These are phyloP conservation scores for Austrofundulus limnaeus DNA, from an alignment of 2,113 vertebrate species.

Conservation along the genomic window DNA sequence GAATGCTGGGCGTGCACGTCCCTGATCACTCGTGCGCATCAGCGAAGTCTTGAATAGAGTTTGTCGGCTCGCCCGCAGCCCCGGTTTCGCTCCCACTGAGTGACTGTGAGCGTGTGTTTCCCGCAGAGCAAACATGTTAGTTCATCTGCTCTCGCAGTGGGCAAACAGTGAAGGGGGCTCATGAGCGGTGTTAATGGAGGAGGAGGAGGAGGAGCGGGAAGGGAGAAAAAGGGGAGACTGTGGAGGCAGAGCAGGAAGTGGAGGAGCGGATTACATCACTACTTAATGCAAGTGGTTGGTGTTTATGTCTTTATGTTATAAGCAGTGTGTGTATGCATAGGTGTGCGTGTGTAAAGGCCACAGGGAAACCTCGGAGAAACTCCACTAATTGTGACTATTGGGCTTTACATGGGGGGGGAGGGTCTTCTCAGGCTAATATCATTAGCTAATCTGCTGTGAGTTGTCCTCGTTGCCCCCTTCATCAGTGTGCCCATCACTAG, in stretches of 20 bases:
- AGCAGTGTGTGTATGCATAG: neutral
- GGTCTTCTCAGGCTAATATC: constrained; percentile 77
- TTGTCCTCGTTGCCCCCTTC: constrained; percentile 74
- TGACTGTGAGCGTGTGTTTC: constrained; percentile 52
- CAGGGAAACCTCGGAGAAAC: constrained; percentile 69
- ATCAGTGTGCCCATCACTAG: constrained; percentile 53
- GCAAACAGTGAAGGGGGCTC: constrained; percentile 64
- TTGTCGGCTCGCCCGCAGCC: constrained; percentile 36
- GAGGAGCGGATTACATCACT: constrained; percentile 22
- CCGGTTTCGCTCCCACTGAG: constrained; percentile 46
- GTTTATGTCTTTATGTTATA: constrained; percentile 24
- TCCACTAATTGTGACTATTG: constrained; percentile 81
- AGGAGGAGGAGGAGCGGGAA: constrained; percentile 36
- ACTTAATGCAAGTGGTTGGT: constrained; percentile 43
- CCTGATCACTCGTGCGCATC: constrained; percentile 37
- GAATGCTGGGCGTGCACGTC: constrained; percentile 21
- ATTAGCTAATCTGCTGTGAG: constrained; percentile 83
- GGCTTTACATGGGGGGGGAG: constrained; percentile 76
- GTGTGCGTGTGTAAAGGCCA: constrained; percentile 43
- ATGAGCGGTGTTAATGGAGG: constrained; percentile 62
- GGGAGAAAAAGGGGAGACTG: constrained; percentile 13
- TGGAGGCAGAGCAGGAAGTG: constrained; percentile 22
- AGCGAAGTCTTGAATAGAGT: constrained; percentile 49
- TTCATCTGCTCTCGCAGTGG: constrained; percentile 73
- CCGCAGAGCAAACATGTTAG: constrained; percentile 73